Conservation (phyloP, 2,888 invertebrate genomes). For the Pammene fasciana region DNA sequence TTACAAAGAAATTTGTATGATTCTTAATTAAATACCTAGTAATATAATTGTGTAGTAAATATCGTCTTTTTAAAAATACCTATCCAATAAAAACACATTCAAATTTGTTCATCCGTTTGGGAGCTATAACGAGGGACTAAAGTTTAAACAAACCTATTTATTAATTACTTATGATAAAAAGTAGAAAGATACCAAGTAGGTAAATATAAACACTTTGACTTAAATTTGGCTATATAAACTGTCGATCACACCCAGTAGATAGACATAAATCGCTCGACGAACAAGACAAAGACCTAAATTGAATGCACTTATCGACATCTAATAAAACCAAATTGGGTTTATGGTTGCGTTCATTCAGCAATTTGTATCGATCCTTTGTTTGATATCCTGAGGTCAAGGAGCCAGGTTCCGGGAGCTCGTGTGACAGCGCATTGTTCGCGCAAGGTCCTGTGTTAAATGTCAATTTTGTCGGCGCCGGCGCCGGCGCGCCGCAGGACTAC, state of each 20-base stretch:
- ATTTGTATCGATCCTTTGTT: slow-evolving; percentile 38
- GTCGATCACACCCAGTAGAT: no score
- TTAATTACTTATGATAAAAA: no score
- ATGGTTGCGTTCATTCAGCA: slow-evolving; percentile 22
- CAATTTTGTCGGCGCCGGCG: slow-evolving; percentile 70
- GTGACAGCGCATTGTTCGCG: slow-evolving; percentile 75
- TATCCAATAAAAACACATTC: no score
- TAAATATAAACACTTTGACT: no score
- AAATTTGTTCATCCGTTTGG: no score
- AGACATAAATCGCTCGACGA: not conserved
- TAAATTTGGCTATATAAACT: not conserved
- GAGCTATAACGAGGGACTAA: no score
- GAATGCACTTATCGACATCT: not conserved
- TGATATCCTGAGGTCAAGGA: slow-evolving; percentile 56
- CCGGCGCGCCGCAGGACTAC: slow-evolving; percentile 50
- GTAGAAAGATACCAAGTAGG: no score
- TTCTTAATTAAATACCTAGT: no score
- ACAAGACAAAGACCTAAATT: not conserved
- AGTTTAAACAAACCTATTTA: no score
- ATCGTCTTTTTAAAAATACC: no score
- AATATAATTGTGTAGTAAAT: no score
- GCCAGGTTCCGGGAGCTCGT: slow-evolving; percentile 74
- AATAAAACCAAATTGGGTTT: slow-evolving; percentile 13
- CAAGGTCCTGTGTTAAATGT: slow-evolving; percentile 78
- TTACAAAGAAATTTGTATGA: not conserved